Conservation (phyloP, 2,113 vertebrate genomes). For the Callipepla squamata region DNA sequence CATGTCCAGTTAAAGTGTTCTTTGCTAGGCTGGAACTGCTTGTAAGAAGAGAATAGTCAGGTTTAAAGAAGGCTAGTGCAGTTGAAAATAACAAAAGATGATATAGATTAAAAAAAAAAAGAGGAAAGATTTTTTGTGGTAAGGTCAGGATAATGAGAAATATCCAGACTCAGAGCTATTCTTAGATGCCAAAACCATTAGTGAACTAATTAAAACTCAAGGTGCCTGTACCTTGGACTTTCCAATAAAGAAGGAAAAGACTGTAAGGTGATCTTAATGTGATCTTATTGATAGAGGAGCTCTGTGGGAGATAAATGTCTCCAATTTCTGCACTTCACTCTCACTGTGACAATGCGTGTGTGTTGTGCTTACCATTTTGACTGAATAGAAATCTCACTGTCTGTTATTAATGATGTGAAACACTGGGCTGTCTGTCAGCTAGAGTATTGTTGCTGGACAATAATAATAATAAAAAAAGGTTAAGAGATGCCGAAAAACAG, state of each 20-base stretch:
- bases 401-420: neutral
- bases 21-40: neutral
- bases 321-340: neutral
- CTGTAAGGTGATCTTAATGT: neutral
- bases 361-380: neutral
- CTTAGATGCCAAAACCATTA: neutral
- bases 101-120: neutral
- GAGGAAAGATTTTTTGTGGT: neutral
- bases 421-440: neutral
- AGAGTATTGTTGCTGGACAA: neutral
- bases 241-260: neutral
- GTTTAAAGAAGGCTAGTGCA: neutral
- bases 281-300: neutral
- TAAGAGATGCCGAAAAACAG: neutral
- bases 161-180: neutral
- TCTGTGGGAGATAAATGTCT: neutral
- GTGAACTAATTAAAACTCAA: neutral
- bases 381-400: neutral
- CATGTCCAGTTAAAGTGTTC: neutral
- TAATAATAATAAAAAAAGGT: neutral
- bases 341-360: neutral
- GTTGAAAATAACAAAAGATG: neutral
- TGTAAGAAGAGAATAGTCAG: neutral
- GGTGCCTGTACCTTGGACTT: neutral
- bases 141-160: neutral